phyloP scores from a whole-genome alignment of 2,797 vertebrate species.

The Eulemur mongoz region DNA sequence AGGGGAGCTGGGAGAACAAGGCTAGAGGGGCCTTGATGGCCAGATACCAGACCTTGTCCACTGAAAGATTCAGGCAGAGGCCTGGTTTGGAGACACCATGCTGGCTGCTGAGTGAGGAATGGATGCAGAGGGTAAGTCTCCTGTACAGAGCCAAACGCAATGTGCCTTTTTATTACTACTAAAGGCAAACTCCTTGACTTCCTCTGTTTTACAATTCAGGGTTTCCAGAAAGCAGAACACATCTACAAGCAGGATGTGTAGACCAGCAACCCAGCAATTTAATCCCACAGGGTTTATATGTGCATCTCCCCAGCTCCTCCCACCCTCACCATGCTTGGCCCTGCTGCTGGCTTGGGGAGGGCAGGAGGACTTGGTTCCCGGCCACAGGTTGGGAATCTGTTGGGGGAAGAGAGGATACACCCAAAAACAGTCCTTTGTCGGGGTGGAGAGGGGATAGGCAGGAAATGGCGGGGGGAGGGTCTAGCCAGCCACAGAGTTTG shows the following conservation, averaged over 20 bases:
- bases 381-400: background rate
- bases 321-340: background rate
- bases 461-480: background rate
- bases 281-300: background rate
- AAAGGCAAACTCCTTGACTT: conserved; percentile 1
- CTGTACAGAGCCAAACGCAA: background rate
- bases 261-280: background rate
- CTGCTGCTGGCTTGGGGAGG: too few relatives aligned
- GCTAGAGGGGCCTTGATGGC: background rate
- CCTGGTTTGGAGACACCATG: background rate
- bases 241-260: background rate
- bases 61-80: background rate
- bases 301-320: background rate
- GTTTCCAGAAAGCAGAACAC: background rate
- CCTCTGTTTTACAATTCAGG: conserved; percentile 3
- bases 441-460: background rate
- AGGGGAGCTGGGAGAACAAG: background rate
- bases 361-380: background rate
- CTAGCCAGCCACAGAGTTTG: background rate
- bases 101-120: background rate
- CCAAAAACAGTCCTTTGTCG: background rate
- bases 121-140: background rate
- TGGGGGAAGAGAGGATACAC: background rate
- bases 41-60: background rate
- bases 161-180: background rate